phyloP scores from a whole-genome alignment of 2,797 vertebrate species.

The Eutrigla gurnardus region DNA sequence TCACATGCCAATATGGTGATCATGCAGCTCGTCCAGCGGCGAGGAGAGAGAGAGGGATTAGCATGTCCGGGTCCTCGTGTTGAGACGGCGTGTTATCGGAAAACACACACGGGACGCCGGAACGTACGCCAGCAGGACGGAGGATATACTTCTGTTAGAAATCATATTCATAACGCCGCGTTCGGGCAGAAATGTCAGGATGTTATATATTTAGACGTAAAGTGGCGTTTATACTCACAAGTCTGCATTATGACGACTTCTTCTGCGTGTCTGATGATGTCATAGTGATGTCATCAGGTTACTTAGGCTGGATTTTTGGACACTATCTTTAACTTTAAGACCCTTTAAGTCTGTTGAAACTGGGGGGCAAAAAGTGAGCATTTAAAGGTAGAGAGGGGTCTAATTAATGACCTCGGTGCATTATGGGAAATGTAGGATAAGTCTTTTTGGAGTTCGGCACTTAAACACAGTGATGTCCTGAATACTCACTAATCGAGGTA shows the following conservation, averaged over 20 bases:
- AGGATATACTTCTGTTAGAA: too few relatives aligned
- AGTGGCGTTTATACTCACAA: too few relatives aligned
- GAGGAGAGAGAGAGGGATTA: slow-evolving; percentile 39
- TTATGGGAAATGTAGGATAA: not conserved
- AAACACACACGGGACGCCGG: slow-evolving; percentile 8
- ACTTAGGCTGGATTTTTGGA: not conserved
- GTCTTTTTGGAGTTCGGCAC: not conserved
- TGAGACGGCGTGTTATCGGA: slow-evolving; percentile 37
- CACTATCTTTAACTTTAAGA: not conserved
- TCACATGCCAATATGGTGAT: slow-evolving; percentile 70
- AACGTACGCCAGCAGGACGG: not conserved
- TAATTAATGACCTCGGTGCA: not conserved
- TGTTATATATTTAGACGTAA: too few relatives aligned
- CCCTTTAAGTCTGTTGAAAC: not conserved
- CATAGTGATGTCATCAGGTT: not conserved
- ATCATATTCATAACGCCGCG: too few relatives aligned
- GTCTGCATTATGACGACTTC: too few relatives aligned
- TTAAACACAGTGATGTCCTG: too few relatives aligned
- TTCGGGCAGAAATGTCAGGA: too few relatives aligned
- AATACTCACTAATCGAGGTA: not conserved
- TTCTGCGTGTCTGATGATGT: not conserved
- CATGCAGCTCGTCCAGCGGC: slow-evolving; percentile 52
- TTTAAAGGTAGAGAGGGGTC: too few relatives aligned
- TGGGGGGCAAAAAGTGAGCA: too few relatives aligned
- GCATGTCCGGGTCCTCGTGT: slow-evolving; percentile 47